A percentile compares a stretch with the other conserved stretches of the same genome.
Evolutionary conservation across 2,113 vertebrate species (phyloP).

Genomic region (Paratilapia polleni): DNA sequence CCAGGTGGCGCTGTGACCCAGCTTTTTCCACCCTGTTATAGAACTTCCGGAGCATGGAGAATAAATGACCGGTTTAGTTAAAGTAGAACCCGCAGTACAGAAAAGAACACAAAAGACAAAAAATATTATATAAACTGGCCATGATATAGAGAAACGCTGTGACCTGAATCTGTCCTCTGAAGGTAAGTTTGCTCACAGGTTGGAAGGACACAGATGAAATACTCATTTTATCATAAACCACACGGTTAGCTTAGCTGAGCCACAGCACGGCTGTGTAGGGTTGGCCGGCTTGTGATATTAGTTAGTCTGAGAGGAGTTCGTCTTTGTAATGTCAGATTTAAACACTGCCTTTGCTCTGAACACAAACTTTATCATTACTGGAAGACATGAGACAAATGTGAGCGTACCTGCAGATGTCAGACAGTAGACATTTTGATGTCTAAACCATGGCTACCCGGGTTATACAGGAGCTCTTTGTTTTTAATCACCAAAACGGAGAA

Average conservation of each 20-base stretch:
- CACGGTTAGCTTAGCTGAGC: neutral
- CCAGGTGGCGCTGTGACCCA: neutral
- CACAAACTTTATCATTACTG: neutral
- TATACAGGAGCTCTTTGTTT: neutral
- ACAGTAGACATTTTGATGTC: neutral
- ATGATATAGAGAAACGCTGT: neutral
- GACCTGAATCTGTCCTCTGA: neutral
- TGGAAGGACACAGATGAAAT: neutral
- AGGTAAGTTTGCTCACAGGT: neutral
- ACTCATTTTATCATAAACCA: neutral
- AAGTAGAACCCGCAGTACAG: accelerated
- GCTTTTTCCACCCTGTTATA: accelerated
- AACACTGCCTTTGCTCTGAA: neutral
- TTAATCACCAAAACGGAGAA: no score
- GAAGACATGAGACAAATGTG: neutral
- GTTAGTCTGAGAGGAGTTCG: accelerated
- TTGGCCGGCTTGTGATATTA: neutral
- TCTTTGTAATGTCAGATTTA: accelerated
- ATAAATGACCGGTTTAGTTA: neutral
- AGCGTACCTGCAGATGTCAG: neutral
- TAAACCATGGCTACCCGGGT: neutral
- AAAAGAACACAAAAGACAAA: neutral
- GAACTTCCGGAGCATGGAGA: neutral
- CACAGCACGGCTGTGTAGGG: neutral
- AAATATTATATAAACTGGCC: neutral